These are phyloP conservation scores for Meteorus cinctellus DNA, from an alignment of 2,888 invertebrate genomes.

Conservation along the genomic window DNA sequence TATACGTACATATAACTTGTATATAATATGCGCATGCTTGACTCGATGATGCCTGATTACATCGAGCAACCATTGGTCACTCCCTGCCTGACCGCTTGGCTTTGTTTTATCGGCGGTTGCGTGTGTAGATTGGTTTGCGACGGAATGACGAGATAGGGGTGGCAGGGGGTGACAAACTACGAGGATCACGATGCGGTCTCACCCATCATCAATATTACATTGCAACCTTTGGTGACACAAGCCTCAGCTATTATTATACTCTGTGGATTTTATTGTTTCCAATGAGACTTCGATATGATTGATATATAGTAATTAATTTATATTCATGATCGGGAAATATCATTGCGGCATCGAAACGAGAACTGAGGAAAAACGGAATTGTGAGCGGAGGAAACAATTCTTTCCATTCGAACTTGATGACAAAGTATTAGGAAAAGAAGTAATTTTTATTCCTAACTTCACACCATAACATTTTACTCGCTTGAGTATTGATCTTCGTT, in stretches of 20 bases:
- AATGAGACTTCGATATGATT: not conserved
- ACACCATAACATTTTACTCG: not conserved
- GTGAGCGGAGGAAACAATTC: not conserved
- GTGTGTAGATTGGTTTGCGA: not conserved
- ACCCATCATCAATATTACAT: slow-evolving; percentile 36
- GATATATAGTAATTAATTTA: slow-evolving; percentile 20
- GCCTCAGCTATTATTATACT: slow-evolving; percentile 33
- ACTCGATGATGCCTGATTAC: slow-evolving; percentile 59
- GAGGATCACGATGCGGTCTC: slow-evolving; percentile 35
- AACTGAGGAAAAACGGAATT: not conserved
- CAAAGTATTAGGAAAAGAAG: not conserved
- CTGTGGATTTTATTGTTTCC: slow-evolving; percentile 20
- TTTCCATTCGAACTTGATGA: not conserved
- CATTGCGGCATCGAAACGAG: not conserved
- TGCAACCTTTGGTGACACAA: slow-evolving; percentile 28
- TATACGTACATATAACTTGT: slow-evolving; percentile 9
- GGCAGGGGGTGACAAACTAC: not conserved
- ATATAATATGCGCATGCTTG: slow-evolving; percentile 13
- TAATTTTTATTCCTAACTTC: not conserved
- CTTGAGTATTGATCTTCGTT: slow-evolving; percentile 15
- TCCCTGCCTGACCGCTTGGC: slow-evolving; percentile 54
- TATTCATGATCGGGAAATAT: not conserved
- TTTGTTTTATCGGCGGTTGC: slow-evolving; percentile 58
- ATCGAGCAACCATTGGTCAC: slow-evolving; percentile 59
- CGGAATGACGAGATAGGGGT: not conserved